phyloP scores from a whole-genome alignment of 2,113 vertebrate species.

The Rhynchomys soricoides region DNA sequence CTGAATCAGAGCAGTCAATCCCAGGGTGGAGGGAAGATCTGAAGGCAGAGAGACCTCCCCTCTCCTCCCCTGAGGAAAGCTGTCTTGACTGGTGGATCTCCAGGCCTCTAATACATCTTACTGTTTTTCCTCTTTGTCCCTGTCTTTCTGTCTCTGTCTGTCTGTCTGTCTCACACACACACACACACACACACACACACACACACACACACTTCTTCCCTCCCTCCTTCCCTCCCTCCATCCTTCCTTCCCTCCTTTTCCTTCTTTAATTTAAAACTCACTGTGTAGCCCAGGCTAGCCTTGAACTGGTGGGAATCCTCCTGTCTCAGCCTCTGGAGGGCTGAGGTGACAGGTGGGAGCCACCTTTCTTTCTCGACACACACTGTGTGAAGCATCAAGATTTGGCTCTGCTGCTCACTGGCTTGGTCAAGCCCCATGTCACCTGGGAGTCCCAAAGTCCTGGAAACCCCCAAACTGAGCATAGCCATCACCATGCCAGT shows the following conservation, averaged over 20 bases:
- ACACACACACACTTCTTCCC: not conserved
- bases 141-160: not conserved
- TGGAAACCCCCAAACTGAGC: not conserved
- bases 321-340: not conserved
- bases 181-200: not conserved
- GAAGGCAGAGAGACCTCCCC: not conserved
- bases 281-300: not conserved
- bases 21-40: not conserved
- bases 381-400: not conserved
- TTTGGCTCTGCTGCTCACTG: not conserved
- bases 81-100: too few relatives aligned
- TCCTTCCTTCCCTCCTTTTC: too few relatives aligned
- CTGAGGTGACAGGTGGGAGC: not conserved
- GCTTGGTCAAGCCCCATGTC: not conserved
- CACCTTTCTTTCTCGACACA: not conserved
- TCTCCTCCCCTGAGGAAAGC: not conserved
- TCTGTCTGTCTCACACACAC: not conserved
- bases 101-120: not conserved
- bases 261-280: not conserved
- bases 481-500: too few relatives aligned
- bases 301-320: not conserved
- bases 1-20: not conserved
- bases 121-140: not conserved
- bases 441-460: not conserved
- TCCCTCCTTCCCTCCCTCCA: not conserved